Evolutionary conservation across 1,140 invertebrate genomes (phyloP).

Genomic region (Gyrodactylus salaris): DNA sequence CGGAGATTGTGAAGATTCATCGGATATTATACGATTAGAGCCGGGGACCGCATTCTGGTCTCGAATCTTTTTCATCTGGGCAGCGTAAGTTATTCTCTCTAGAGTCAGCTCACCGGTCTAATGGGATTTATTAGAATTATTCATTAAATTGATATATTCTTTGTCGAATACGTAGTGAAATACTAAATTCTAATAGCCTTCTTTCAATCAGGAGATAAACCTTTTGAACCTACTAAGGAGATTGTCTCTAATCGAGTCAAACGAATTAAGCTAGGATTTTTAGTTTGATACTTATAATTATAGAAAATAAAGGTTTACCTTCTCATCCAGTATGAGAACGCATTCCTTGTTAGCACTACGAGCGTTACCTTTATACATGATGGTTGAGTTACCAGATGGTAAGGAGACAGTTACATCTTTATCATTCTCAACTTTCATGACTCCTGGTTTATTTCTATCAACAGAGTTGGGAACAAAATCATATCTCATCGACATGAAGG

Average conservation of each 20-base stretch:
- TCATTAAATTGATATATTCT: no score
- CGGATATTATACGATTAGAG: background rate
- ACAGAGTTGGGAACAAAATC: slow-evolving; percentile 1
- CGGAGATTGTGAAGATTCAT: background rate
- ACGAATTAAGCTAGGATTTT: no score
- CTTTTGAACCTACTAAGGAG: no score
- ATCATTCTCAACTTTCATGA: background rate
- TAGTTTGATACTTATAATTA: no score
- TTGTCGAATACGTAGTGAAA: no score
- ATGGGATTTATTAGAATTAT: background rate
- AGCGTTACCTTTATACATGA: background rate
- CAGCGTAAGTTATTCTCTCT: background rate
- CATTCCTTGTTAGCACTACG: background rate
- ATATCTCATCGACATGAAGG: background rate
- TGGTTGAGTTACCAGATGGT: background rate
- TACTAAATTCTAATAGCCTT: no score
- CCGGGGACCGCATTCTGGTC: background rate
- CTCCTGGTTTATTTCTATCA: background rate
- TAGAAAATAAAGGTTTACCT: background rate
- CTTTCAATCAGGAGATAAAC: no score
- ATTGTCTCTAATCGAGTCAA: no score
- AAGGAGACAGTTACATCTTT: slow-evolving; percentile 1
- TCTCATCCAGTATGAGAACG: background rate
- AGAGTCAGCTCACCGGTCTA: slow-evolving; percentile 4
- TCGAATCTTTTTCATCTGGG: background rate